Evolutionary conservation across 2,113 vertebrate species (phyloP).

Genomic region (Pipra filicauda): DNA sequence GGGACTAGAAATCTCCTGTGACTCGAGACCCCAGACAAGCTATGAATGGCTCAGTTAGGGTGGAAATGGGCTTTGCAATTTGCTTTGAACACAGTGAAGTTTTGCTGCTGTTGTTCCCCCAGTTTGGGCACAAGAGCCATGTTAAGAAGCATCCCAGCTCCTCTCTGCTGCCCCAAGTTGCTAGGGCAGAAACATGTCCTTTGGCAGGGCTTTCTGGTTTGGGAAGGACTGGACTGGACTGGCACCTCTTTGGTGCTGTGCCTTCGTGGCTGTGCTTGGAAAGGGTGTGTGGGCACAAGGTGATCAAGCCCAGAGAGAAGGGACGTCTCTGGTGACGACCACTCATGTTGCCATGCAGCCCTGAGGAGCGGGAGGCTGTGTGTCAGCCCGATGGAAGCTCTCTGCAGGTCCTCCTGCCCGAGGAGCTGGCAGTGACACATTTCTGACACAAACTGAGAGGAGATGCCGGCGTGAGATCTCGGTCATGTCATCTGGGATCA

Average conservation of each 20-base stretch:
- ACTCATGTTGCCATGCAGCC: constrained; percentile 11
- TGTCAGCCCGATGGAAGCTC: constrained; percentile 7
- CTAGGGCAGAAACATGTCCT: neutral
- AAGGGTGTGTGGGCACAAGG: neutral
- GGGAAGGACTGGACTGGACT: neutral
- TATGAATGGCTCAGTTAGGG: neutral
- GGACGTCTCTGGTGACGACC: neutral
- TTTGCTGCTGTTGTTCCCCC: neutral
- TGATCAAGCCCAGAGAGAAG: neutral
- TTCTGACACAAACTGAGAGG: constrained; percentile 38
- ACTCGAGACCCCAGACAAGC: neutral
- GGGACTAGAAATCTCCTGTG: neutral
- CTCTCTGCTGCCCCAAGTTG: neutral
- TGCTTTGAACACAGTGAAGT: neutral
- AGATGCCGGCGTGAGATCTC: neutral
- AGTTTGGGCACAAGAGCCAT: neutral
- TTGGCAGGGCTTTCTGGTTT: neutral
- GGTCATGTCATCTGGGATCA: constrained; percentile 56
- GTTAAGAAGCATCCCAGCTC: neutral
- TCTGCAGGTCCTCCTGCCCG: constrained; percentile 13
- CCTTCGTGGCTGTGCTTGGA: neutral
- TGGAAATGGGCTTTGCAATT: neutral
- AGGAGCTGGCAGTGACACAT: constrained; percentile 29
- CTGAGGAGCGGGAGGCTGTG: neutral
- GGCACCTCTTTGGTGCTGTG: neutral